A percentile compares a stretch with the other conserved stretches of the same genome.
phyloP scores from a whole-genome alignment of 2,113 vertebrate species.

The Carassius gibelio region DNA sequence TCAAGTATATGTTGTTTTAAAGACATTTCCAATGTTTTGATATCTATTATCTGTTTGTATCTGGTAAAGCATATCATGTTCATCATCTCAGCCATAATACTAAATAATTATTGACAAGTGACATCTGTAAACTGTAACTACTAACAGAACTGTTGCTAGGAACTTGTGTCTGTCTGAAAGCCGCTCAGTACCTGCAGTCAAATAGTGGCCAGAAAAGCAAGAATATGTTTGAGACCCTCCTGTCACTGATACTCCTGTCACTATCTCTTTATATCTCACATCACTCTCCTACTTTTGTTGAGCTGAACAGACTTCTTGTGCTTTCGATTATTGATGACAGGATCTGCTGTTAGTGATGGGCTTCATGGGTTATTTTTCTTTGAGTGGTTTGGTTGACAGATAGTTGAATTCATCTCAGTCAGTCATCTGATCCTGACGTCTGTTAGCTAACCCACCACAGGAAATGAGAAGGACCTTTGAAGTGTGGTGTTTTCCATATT shows the following conservation, averaged over 20 bases:
- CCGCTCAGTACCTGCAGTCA: not conserved
- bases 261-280: not conserved
- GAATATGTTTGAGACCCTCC: not conserved
- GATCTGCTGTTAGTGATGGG: conserved; percentile 48
- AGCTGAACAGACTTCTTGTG: not conserved
- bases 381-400: conserved; percentile 62
- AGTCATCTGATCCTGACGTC: conserved; percentile 69
- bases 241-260: not conserved
- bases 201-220: not conserved
- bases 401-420: conserved; percentile 67
- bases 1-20: not conserved
- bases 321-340: conserved; percentile 46
- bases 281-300: not conserved
- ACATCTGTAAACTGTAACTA: not conserved
- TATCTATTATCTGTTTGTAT: not conserved
- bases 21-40: not conserved
- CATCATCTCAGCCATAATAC: not conserved
- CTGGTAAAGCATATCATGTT: not conserved
- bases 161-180: not conserved
- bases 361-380: conserved; percentile 45
- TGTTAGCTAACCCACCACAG: conserved; percentile 63
- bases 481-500: conserved; percentile 71
- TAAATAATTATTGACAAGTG: not conserved
- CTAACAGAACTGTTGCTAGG: not conserved
- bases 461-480: conserved; percentile 75